Evolutionary conservation across 2,113 vertebrate genomes (phyloP), one percentile per base, ranked within the genome.

Genomic region (Vombatus ursinus): DNA sequence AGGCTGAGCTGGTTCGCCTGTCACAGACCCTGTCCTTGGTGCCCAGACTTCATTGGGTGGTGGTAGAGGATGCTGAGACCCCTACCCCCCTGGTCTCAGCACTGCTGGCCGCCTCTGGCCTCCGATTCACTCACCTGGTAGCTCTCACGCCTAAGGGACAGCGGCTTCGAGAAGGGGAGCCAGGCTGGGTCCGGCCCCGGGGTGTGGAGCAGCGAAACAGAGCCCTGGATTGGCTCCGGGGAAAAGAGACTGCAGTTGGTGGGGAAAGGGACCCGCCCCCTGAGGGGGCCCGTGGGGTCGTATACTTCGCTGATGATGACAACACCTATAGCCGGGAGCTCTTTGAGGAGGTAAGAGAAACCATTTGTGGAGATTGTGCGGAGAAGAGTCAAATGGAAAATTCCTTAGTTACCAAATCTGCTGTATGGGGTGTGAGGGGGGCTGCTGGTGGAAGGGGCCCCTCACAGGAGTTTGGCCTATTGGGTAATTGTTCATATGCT

Each of bases 291-390:
- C 94, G 53, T 5, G 99, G 99, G 0, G 98, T 99, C 0, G 99
- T 99, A 57, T 99, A 99, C 97, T 99, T 99, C 98, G 99, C 99
- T 0, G 99, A 99, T 3, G 99, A 99, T 97, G 99, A 99, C 98
- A 99, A 99, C 98, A 99, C 99, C 1, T 99, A 99, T 97, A 99
- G 99, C 98, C 98, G 99, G 98, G 99, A 99, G 96, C 98, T 99
- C 96, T 99, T 99, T 98, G 99, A 99, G 95, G 99, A 99, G 99
- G 99, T 99, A 98, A 98, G 97, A 90, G 68, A 52, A 50, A 50
- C 49, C 49, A 19, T 2, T 28, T n/a, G 14, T 53, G 26, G 3
- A 22, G 68, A 3, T 68, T 12, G 10, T 53, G 37, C 8, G n/a
- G 28, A 24, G 44, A 48, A 11, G n/a, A 61, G 44, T 49, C 44